Evolutionary conservation across 1,140 invertebrate species (phyloP), one percentile per base, ranked within the genome.

Genomic region (Penaeus indicus): DNA sequence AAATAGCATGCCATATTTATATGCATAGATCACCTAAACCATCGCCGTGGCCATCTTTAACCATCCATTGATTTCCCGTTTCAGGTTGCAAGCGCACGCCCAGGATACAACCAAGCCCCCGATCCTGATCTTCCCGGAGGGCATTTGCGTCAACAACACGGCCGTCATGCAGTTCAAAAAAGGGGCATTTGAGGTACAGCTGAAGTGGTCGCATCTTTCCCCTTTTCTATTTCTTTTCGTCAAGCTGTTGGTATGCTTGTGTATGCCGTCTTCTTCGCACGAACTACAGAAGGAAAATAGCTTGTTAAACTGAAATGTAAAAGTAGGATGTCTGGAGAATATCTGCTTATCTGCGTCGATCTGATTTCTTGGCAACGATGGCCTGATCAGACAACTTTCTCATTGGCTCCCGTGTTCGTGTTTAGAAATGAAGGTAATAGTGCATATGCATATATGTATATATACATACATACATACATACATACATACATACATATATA

Each of bases 131-230:
- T 99, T 99, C 93, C 99, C 99, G 0, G 99, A 99, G 94, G 99
- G 97, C 42, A 99, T 99, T 0, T 99, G 98, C 93, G 99, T 99
- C 87, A 99, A 99, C 92, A 99, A 99, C 92, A 99, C 98, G 3
- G 98, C 98, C 1, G 99, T 99, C 0, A 99, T 99, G 98, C 99
- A 99, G 94, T 99, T 99, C 93, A 99, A 99, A 93, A 99, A 99
- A 94, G 98, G 98, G 21, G 98, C 97, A 92, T 99, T 99, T 93
- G 99, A 99, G 95, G 97, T 99, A 75, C 69, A 42, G 38, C 5
- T 32, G 19, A 69, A 54, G 7, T 21, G 3, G 18, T 10, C 18
- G 25, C 47, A 16, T 19, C 18, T 61, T 60, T 25, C 42, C 27
- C 10, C 16, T 19, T 25, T 25, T 16, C 25, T 25, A 3, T 72